These are phyloP conservation scores for Talpa occidentalis DNA, from an alignment of 2,113 vertebrate species.

Conservation along the genomic window DNA sequence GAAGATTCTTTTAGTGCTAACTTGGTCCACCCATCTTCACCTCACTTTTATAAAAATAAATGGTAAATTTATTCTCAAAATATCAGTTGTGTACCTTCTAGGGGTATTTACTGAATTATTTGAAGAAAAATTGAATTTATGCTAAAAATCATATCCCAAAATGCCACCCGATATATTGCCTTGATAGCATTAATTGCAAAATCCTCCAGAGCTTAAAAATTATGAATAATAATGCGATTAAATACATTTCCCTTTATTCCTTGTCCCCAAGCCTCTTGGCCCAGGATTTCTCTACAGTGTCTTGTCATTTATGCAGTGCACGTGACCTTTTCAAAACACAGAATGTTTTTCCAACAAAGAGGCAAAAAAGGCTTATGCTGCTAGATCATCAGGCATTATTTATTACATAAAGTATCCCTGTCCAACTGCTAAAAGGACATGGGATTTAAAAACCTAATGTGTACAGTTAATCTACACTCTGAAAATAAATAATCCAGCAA, in stretches of 20 bases:
- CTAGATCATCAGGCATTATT: background rate
- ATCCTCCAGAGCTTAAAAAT: background rate
- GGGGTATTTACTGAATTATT: background rate
- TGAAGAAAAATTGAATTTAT: background rate
- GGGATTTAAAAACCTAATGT: background rate
- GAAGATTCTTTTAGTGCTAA: background rate
- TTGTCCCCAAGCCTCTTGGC: background rate
- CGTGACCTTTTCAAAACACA: background rate
- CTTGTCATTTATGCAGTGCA: background rate
- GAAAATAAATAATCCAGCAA: background rate
- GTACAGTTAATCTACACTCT: background rate
- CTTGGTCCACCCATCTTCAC: background rate
- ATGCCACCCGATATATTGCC: background rate
- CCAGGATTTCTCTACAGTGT: background rate
- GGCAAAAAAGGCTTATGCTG: background rate
- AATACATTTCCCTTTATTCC: background rate
- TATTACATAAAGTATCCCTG: background rate
- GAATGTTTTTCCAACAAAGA: background rate
- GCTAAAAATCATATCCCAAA: background rate
- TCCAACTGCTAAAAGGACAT: background rate
- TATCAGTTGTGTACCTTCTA: background rate
- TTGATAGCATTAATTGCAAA: background rate
- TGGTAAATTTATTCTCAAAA: background rate
- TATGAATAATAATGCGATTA: background rate
- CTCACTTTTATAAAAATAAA: background rate